Percentiles rank a stretch among this genome's conserved stretches.
Conservation (phyloP, 2,888 invertebrate species). For the Subacronicta megacephala region DNA sequence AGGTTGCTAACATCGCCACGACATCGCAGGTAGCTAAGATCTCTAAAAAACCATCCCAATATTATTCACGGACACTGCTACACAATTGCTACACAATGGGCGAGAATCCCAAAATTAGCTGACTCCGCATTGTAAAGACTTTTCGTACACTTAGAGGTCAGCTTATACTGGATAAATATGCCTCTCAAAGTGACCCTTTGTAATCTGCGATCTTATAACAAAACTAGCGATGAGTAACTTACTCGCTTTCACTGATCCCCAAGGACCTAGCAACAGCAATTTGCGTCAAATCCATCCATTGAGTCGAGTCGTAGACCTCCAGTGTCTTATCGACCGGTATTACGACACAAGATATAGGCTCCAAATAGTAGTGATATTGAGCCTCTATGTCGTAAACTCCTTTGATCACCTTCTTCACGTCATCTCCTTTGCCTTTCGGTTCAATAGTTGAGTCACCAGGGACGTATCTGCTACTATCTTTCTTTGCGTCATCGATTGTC, state of each 20-base stretch:
- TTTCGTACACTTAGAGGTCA: no score
- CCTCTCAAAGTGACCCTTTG: no score
- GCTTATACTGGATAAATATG: no score
- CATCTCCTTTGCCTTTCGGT: conserved; percentile 71
- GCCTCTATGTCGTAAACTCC: conserved; percentile 90
- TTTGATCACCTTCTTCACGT: conserved; percentile 81
- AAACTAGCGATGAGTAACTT: no score
- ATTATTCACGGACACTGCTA: no score
- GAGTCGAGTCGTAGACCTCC: conserved; percentile 91
- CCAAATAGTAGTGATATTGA: conserved; percentile 94
- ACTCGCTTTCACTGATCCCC: conserved; percentile 89
- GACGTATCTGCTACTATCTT: conserved; percentile 78
- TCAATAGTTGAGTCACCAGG: conserved; percentile 63
- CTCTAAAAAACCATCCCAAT: no score
- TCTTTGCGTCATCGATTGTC: conserved; percentile 76
- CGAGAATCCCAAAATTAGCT: no score
- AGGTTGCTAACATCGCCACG: no score
- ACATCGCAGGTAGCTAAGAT: no score
- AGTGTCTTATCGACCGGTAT: conserved; percentile 92
- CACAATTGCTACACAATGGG: no score
- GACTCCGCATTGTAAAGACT: no score
- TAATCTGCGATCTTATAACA: no score
- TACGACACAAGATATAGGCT: conserved; percentile 91
- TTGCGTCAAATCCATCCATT: conserved; percentile 91
- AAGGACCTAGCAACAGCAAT: conserved; percentile 88